Percentiles rank a stretch among this genome's conserved stretches.
These are phyloP conservation scores for Misgurnus anguillicaudatus DNA, from an alignment of 2,113 vertebrate species.

Conservation along the genomic window DNA sequence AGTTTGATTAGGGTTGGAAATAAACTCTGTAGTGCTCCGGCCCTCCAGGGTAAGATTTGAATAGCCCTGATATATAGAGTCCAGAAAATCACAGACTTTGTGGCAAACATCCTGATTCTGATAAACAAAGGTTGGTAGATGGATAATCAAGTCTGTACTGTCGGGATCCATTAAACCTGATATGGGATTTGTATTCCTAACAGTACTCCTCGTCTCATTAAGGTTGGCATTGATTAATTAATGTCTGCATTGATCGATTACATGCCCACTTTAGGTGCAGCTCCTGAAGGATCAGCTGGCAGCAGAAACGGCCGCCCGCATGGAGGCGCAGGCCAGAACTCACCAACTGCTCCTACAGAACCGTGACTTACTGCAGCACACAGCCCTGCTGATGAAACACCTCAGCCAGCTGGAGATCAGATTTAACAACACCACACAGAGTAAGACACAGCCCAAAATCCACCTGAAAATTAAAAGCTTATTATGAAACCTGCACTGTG, in stretches of 20 bases:
- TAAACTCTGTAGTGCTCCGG: no score
- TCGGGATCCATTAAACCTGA: not conserved
- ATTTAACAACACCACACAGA: slow-evolving; percentile 45
- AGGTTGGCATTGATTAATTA: not conserved
- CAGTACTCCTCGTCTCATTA: not conserved
- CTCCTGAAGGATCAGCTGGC: slow-evolving; percentile 82
- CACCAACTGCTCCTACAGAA: slow-evolving; percentile 86
- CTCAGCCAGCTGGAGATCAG: slow-evolving; percentile 78
- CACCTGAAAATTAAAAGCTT: slow-evolving; percentile 6
- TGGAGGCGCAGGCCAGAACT: slow-evolving; percentile 82
- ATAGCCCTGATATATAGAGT: no score
- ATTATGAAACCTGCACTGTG: not conserved
- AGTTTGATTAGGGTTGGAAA: no score
- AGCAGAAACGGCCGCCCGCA: slow-evolving; percentile 75
- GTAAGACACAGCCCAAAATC: slow-evolving; percentile 57
- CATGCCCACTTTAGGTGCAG: slow-evolving; percentile 71
- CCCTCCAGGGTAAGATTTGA: no score
- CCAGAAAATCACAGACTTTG: no score
- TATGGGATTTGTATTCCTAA: not conserved
- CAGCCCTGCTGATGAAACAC: slow-evolving; percentile 83
- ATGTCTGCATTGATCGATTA: not conserved
- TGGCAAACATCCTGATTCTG: no score
- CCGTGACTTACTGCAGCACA: slow-evolving; percentile 80
- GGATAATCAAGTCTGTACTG: no score
- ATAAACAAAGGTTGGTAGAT: not conserved